phyloP scores from a whole-genome alignment of 2,113 vertebrate genomes.

The Caretta caretta region DNA sequence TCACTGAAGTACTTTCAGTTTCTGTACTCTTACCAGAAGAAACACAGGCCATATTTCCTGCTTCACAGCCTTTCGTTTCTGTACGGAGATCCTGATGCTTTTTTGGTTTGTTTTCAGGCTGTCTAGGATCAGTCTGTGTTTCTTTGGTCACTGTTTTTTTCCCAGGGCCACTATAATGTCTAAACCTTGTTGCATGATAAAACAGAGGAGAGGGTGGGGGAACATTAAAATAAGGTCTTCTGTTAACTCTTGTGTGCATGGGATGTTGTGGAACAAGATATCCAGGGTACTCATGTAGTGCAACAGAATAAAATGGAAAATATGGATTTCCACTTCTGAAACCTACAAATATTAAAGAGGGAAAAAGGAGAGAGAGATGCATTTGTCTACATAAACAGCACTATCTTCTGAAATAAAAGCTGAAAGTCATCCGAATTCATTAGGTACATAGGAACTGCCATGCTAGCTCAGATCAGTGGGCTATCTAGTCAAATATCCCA shows the following conservation, averaged over 20 bases:
- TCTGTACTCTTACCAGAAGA: conserved; percentile 60
- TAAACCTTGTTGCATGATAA: conserved; percentile 67
- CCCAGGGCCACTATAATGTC: conserved; percentile 44
- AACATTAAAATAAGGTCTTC: conserved; percentile 70
- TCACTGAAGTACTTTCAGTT: conserved; percentile 58
- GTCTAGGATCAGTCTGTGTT: conserved; percentile 71
- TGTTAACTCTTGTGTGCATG: conserved; percentile 56
- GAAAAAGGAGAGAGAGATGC: neutral
- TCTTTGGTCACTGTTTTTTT: conserved; percentile 72
- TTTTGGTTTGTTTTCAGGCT: conserved; percentile 63
- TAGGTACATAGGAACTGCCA: neutral
- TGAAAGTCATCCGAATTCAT: neutral
- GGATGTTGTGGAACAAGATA: conserved; percentile 66
- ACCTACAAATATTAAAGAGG: conserved; percentile 7
- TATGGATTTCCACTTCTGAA: conserved; percentile 66
- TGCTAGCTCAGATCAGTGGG: neutral
- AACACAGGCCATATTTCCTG: conserved; percentile 37
- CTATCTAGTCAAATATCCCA: rapidly evolving
- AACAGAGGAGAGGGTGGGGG: conserved; percentile 66
- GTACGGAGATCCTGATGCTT: conserved; percentile 41
- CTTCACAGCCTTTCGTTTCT: conserved; percentile 54
- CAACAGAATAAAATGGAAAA: conserved; percentile 66
- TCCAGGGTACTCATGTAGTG: conserved; percentile 54
- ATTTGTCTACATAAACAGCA: neutral
- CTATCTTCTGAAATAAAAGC: neutral